Evolutionary conservation across 2,113 vertebrate species (phyloP).

Genomic region (Cyphomyrus discorhynchus): DNA sequence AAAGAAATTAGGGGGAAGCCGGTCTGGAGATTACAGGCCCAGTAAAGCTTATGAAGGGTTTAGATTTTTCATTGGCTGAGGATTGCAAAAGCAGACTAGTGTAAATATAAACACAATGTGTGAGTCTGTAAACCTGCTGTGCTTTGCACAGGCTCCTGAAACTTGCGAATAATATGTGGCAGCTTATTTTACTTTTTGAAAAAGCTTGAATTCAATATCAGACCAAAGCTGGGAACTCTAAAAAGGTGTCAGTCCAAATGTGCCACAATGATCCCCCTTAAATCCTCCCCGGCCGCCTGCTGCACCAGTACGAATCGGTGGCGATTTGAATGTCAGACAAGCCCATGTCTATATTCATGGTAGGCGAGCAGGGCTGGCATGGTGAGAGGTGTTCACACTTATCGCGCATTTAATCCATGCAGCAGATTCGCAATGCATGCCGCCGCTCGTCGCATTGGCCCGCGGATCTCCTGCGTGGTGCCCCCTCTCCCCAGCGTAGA

Average conservation of each 20-base stretch:
- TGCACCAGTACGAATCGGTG: background rate
- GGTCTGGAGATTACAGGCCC: background rate
- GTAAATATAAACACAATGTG: background rate
- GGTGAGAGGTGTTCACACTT: background rate
- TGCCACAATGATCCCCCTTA: background rate
- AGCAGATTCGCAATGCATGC: background rate
- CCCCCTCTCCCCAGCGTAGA: conserved; percentile 50
- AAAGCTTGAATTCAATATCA: background rate
- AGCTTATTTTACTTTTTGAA: background rate
- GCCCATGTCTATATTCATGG: background rate
- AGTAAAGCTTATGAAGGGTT: background rate
- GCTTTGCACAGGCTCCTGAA: background rate
- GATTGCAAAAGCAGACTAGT: background rate
- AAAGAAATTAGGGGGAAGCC: background rate
- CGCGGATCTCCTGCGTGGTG: background rate
- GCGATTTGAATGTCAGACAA: background rate
- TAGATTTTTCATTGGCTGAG: background rate
- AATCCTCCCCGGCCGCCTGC: background rate
- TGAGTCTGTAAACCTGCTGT: background rate
- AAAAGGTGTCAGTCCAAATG: background rate
- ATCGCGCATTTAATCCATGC: background rate
- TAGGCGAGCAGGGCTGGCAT: background rate
- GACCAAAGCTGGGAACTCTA: background rate
- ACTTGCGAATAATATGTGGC: background rate
- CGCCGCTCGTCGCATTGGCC: background rate